Percentiles rank a stretch among this genome's conserved stretches.
phyloP scores from a whole-genome alignment of 2,113 vertebrate genomes.

The Oreochromis tanganicae region DNA sequence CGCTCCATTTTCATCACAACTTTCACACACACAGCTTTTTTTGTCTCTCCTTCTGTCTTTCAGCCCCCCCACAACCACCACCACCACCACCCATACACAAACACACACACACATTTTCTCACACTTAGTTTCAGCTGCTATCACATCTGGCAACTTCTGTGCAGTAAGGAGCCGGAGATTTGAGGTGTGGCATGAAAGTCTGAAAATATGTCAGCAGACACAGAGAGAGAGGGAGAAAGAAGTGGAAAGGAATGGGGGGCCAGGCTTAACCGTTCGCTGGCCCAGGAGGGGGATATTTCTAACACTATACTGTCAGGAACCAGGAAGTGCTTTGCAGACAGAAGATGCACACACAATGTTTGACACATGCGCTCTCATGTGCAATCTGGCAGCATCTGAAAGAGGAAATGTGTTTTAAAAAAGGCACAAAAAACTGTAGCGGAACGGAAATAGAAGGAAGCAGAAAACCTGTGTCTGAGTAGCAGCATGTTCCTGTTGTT shows the following conservation, averaged over 20 bases:
- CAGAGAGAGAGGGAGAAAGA: background rate
- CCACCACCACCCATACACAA: background rate
- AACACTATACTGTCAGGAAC: constrained; percentile 36
- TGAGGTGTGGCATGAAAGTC: background rate
- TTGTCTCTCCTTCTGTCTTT: background rate
- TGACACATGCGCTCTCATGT: background rate
- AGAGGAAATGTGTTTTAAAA: constrained; percentile 27
- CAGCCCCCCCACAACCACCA: background rate
- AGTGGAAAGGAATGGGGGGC: background rate
- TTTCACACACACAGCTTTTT: background rate
- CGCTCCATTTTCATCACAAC: background rate
- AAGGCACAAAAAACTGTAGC: constrained; percentile 8
- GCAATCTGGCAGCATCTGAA: constrained; percentile 10
- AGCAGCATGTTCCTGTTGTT: background rate
- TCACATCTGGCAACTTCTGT: constrained; percentile 37
- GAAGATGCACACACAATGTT: background rate
- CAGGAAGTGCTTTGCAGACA: constrained; percentile 54
- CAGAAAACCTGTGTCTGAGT: background rate
- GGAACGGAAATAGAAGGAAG: constrained; percentile 16
- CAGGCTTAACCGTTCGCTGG: background rate
- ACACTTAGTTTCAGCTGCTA: background rate
- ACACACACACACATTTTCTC: background rate
- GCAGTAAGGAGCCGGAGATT: constrained; percentile 12
- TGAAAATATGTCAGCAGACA: background rate
- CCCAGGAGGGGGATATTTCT: constrained; percentile 35